Base-by-base conservation (phyloP, 2,888 invertebrate species). In the Cantharis rustica region DNA sequence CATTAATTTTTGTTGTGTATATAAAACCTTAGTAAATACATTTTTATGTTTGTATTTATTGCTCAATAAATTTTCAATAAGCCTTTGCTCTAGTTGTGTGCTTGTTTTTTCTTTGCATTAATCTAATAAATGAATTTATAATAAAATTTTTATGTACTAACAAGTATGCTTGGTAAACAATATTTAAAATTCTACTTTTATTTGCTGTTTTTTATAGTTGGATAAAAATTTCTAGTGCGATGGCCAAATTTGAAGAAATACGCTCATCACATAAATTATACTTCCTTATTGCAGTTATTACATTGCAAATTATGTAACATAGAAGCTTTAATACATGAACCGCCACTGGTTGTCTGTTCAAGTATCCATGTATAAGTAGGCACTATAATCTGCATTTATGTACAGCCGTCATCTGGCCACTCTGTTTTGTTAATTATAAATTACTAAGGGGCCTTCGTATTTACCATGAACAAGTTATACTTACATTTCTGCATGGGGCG, bases 401-500 rank as follows among this genome's bases (percentile, higher is more conserved):
- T 79, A 76, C 78, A 71, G 69, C 79, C 81, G 82, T 81, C 82
- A 81, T 82, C 81, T 81, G 81, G 80, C 80, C 76, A 75, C 79
- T 80, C 80, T 82, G 81, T 82, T 80, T 81, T 81, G 80, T 81
- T 82, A 82, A 81, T 81, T 82, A 80, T 80, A 80, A 82, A 81
- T 82, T 81, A 82, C 80, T 82, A 82, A 82, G 78, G 76, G 79
- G 78, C 75, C 76, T 73, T 76, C 78, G 75, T 78, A 79, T 79
- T 78, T 79, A 79, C 79, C 76, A 76, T 79, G 78, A 78, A 78
- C 73, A 72, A 76, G 76, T 78, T 77, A 77, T 79, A 79, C 79
- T 76, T 78, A 76, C 78, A 77, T 79, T 77, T 79, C 77, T 80
- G 73, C 69, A 62, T 61, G 75, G 69, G 64, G 70, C 73, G 70